A percentile compares a stretch with the other conserved stretches of the same genome.
These are phyloP conservation scores for Glaucopsyche alexis DNA, from an alignment of 2,888 invertebrate genomes.

Conservation along the genomic window DNA sequence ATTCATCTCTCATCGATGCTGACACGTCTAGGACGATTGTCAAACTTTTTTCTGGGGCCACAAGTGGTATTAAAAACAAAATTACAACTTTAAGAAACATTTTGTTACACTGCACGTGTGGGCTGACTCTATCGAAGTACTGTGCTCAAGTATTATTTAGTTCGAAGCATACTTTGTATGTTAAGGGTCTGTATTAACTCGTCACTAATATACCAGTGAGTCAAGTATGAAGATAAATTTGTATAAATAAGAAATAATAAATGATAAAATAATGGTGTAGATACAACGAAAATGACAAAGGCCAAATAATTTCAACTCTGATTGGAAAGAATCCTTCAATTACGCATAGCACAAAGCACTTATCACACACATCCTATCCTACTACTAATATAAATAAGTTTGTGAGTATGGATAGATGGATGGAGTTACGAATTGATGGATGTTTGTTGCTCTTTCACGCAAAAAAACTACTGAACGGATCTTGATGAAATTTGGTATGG, in stretches of 20 bases:
- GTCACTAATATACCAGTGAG: background rate
- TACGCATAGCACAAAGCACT: too few relatives aligned
- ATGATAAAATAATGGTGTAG: background rate
- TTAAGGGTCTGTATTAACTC: constrained; percentile 4
- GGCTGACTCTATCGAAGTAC: background rate
- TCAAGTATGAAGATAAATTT: background rate
- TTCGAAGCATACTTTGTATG: background rate
- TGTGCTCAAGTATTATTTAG: background rate
- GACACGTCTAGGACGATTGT: constrained; percentile 58
- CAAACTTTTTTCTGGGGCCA: constrained; percentile 46
- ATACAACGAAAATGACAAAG: too few relatives aligned
- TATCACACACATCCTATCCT: too few relatives aligned
- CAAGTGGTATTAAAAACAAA: background rate
- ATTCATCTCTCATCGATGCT: constrained; percentile 51
- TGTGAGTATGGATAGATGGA: too few relatives aligned
- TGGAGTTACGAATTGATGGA: too few relatives aligned
- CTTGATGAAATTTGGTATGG: too few relatives aligned
- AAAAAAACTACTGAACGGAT: too few relatives aligned
- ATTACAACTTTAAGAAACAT: constrained; percentile 15
- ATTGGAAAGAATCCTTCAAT: too few relatives aligned
- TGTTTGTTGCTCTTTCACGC: too few relatives aligned
- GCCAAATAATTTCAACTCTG: too few relatives aligned
- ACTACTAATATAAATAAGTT: too few relatives aligned
- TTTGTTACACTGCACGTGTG: background rate
- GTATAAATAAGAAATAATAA: background rate